These are phyloP conservation scores for Porphyrio hochstetteri DNA, from an alignment of 2,113 vertebrate genomes.

Conservation along the genomic window DNA sequence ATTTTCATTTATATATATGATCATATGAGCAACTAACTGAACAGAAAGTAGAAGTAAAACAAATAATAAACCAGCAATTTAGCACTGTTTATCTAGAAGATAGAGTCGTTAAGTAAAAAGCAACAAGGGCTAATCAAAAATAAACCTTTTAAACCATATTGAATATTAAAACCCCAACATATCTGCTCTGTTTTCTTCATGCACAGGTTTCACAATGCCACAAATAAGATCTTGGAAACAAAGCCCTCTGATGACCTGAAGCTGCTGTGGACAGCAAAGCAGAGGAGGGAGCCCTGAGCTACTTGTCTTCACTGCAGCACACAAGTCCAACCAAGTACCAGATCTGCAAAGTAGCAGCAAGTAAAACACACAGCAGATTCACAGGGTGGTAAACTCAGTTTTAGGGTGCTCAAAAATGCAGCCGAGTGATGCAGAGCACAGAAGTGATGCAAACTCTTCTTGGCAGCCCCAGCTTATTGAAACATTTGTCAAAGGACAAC, in stretches of 20 bases:
- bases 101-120: neutral
- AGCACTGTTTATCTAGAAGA: neutral
- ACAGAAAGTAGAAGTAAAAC: neutral
- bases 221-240: neutral
- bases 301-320: neutral
- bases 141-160: neutral
- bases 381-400: neutral
- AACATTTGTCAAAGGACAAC: constrained; percentile 1
- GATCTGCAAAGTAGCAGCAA: neutral
- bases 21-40: neutral
- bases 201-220: neutral
- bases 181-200: neutral
- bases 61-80: neutral
- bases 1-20: neutral
- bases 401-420: neutral
- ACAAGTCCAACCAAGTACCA: neutral
- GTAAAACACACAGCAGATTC: neutral
- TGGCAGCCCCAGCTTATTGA: constrained; percentile 14
- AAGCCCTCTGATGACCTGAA: neutral
- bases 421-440: neutral
- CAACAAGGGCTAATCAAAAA: neutral
- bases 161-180: neutral
- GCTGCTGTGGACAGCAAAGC: neutral
- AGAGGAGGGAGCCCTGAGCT: neutral
- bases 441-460: neutral